These are phyloP conservation scores for Argyrosomus regius DNA, from an alignment of 2,797 vertebrate species.

Conservation along the genomic window DNA sequence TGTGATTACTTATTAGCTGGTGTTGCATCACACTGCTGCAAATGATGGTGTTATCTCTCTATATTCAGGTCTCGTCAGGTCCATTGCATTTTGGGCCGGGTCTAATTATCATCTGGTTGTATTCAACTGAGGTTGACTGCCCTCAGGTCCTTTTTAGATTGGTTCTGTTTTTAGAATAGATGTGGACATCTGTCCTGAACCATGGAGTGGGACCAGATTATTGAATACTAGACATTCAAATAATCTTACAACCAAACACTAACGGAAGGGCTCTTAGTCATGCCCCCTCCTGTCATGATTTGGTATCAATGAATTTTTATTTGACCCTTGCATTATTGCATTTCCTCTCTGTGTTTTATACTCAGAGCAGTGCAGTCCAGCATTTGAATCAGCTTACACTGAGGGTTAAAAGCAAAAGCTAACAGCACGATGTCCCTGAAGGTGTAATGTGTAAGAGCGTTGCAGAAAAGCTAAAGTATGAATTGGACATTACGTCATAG, in stretches of 20 bases:
- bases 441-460: slow-evolving; percentile 18
- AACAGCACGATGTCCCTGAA: neutral
- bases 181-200: too few relatives aligned
- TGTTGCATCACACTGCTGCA: neutral
- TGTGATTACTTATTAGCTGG: neutral
- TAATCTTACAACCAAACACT: neutral
- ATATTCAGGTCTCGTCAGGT: neutral
- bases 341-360: neutral
- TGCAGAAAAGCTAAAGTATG: slow-evolving; percentile 2
- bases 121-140: neutral
- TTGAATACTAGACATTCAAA: neutral
- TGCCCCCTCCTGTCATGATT: neutral
- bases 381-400: neutral
- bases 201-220: neutral
- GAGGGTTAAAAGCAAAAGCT: neutral
- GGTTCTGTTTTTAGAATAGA: neutral
- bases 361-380: neutral
- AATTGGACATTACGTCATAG: slow-evolving; percentile 42
- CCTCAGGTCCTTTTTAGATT: neutral
- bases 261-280: neutral
- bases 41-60: neutral
- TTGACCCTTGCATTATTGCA: neutral
- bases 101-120: neutral
- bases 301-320: neutral
- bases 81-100: neutral